Evolutionary conservation across 2,113 vertebrate genomes (phyloP), one percentile per base, ranked within the genome.

Genomic region (Myrmophylax atrothorax): DNA sequence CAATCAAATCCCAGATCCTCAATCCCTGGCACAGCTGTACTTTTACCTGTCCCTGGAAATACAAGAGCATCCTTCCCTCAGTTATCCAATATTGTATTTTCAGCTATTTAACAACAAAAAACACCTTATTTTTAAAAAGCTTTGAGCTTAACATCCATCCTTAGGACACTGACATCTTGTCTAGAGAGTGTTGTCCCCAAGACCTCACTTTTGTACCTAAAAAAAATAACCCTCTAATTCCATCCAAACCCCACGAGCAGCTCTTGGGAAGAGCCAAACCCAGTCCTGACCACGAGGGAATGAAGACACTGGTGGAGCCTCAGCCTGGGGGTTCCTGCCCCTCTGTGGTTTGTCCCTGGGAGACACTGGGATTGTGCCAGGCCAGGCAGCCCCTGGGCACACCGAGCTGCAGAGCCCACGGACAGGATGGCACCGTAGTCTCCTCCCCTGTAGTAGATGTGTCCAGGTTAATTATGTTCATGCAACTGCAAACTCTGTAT

Each of bases 401-500:
- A 19, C 2, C 59, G 68, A 40, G 59, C 59, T 25, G n/a, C 24
- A 26, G 74, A 24, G 35, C 63, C 38, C 60, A 9, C 18, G 18
- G 62, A 5, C 96, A 95, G 96, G 28, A 22, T 60, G 64, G 59
- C 84, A 44, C 75, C 73, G 7, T 8, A 14, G 86, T 42, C 66
- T 29, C 95, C 90, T 78, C 80, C 24, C 70, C 20, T 96, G 95
- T 95, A 53, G 91, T 97, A 98, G 90, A 47, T 46, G 92, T 97
- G 91, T 97, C 92, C 83, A 96, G 78, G 96, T 97, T 90, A 86
- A 92, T 95, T 40, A 47, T 97, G 91, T 98, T 96, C 95, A 95
- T 69, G 95, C 96, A 96, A 90, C 60, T 98, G 97, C 97, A 96
- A 87, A 98, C 97, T 97, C 98, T 98, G 98, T 98, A 96, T 97